phyloP scores from a whole-genome alignment of 2,113 vertebrate species.

The Channa maculata region DNA sequence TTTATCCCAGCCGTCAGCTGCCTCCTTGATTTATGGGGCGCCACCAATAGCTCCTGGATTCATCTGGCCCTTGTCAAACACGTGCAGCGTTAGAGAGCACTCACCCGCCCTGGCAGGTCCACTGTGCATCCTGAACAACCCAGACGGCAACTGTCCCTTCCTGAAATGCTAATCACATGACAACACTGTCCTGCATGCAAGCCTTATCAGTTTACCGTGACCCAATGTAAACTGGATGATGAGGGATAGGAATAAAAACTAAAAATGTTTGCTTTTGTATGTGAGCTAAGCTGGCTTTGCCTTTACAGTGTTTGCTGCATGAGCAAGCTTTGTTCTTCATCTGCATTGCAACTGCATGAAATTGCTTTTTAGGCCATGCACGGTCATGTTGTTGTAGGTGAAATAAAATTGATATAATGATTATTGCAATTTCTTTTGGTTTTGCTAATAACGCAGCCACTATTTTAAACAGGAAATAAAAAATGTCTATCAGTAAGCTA shows the following conservation, averaged over 20 bases:
- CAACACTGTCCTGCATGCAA: conserved; percentile 73
- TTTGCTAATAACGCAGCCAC: conserved; percentile 43
- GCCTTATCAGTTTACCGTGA: conserved; percentile 71
- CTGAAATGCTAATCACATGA: conserved; percentile 83
- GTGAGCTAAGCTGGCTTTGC: conserved; percentile 66
- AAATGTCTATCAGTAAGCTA: conserved; percentile 30
- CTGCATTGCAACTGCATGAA: conserved; percentile 53
- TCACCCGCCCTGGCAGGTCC: conserved; percentile 94
- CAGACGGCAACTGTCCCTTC: conserved; percentile 87
- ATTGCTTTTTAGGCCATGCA: conserved; percentile 63
- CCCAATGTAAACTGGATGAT: conserved; percentile 72
- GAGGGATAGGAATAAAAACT: conserved; percentile 45
- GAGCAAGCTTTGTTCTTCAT: conserved; percentile 64
- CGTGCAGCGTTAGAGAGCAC: conserved; percentile 88
- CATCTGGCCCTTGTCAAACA: conserved; percentile 99
- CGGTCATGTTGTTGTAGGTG: conserved; percentile 22
- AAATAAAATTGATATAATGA: conserved; percentile 23
- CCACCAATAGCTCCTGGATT: conserved; percentile 97
- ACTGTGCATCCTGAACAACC: conserved; percentile 90
- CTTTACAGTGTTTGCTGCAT: conserved; percentile 60
- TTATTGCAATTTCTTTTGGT: conserved; percentile 26
- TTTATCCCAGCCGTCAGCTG: conserved; percentile 99
- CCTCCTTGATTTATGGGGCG: conserved; percentile 97
- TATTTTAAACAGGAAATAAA: conserved; percentile 40
- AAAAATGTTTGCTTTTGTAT: conserved; percentile 59